Evolutionary conservation across 1,140 invertebrate genomes (phyloP), one percentile per base, ranked within the genome.

Genomic region (Bombus superbus): DNA sequence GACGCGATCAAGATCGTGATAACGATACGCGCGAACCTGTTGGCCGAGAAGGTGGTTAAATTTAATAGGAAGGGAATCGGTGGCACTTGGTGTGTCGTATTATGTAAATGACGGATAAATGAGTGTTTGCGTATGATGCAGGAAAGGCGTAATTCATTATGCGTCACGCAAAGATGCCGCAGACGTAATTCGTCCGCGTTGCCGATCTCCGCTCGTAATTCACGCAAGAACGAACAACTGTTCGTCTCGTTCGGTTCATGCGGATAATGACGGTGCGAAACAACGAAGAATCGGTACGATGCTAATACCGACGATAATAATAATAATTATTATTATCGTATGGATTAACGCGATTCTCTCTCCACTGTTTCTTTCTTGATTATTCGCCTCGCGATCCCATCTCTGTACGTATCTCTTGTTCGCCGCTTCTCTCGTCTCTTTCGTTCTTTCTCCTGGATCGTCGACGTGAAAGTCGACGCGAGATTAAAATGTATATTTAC

Each of bases 211-310:
- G 44, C 38, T 13, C 3, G 28, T 22, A 28, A 15, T 66, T 47
- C 40, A 22, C 10, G 35, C 47, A 42, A 44, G 25, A 81, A 42
- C 68, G 79, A 72, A 42, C 66, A 71, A 66, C 69, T 59, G 78
- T 81, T 85, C 53, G 83, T 74, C 83, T 66, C 28, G 78, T 86
- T 73, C 85, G 85, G 72, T 83, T 89, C 84, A 89, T 79, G 83
- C 44, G 40, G 64, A 80, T 90, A 90, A 90, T 89, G 85, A 89
- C 74, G 84, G 88, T 87, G 89, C 83, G 88, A 90, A 87, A 66
- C 6, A 66, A 47, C 74, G 69, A 71, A 66, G 89, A 90, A 89
- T 90, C 80, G 77, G 59, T 62, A 25, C 78, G 80, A 87, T 89
- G 64, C 28, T 83, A 77, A 89, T 83, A 76, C 64, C 64, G 66